A percentile compares a stretch with the other conserved stretches of the same genome.
Conservation (phyloP, 1,140 invertebrate genomes). For the Drosophila micromelanica region DNA sequence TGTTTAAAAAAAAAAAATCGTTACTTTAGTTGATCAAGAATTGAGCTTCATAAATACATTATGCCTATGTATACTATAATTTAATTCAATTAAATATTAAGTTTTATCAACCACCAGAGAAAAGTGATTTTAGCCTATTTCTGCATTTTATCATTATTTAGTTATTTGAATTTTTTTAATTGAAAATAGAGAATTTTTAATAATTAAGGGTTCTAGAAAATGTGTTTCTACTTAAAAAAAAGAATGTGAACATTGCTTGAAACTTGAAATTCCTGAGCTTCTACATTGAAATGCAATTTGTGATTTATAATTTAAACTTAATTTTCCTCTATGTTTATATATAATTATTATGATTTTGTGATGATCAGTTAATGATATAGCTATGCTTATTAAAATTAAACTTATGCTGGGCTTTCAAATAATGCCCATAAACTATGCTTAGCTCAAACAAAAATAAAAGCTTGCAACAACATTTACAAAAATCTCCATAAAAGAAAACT, state of each 20-base stretch:
- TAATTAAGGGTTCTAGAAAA: neutral
- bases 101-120: conserved; percentile 14
- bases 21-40: too few relatives aligned
- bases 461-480: conserved; percentile 15
- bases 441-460: conserved; percentile 29
- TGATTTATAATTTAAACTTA: conserved; percentile 44
- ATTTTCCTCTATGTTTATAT: conserved; percentile 27
- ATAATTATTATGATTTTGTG: conserved; percentile 38
- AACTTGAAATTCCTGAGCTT: conserved; percentile 44
- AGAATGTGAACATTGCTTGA: conserved; percentile 21
- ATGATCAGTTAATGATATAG: conserved; percentile 24
- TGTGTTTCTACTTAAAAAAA: neutral
- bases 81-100: conserved; percentile 4
- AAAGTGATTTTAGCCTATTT: conserved; percentile 41
- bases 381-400: conserved; percentile 20
- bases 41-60: neutral
- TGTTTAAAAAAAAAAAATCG: too few relatives aligned
- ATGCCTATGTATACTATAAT: conserved; percentile 24
- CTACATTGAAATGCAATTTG: conserved; percentile 30
- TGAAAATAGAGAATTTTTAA: conserved; percentile 17
- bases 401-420: conserved; percentile 10
- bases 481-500: too few relatives aligned
- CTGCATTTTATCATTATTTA: conserved; percentile 16
- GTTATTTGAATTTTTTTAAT: conserved; percentile 9
- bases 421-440: conserved; percentile 34